Base-by-base conservation (phyloP, 2,797 vertebrate species). In the Coregonus suidteri region DNA sequence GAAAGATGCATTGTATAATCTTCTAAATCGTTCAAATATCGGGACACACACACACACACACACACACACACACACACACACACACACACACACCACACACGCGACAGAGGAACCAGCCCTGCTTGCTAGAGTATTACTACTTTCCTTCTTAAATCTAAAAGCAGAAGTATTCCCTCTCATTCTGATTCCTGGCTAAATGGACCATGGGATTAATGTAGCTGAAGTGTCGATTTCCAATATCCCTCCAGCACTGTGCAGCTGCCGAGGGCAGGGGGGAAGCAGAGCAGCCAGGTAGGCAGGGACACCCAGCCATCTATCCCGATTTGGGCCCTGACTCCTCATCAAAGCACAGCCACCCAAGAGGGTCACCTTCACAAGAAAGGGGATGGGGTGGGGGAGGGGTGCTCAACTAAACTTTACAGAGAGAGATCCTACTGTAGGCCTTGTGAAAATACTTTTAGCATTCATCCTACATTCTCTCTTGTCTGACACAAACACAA, bases 151-250 rank as follows among this genome's bases (percentile, higher is more conserved):
- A 82, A 84, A 90, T 74, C 68, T 85, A 90, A 88, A 85, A 88
- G 88, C 86, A 88, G 87, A 85, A 87, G 84, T 80, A 80, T 85
- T 80, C 76, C 77, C 81, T 77, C 79, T 80, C 81, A 78, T 87
- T 84, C 73, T 69, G 82, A 86, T 88, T 77, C 75, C 87, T 47
- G 83, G 86, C 88, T 93, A 92, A 94, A 93, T 92, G 93, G 89
- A 92, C 88, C 92, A 90, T 90, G 88, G 91, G 92, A 93, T 93
- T 93, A 93, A 91, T 92, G 90, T 88, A 90, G 88, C 88, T 80
- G 87, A 90, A 85, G 83, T 88, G 91, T 93, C 90, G 87, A 93
- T 93, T 92, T 93, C 89, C 91, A 92, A 94, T 93, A 92, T 83
- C 88, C 81, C 72, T 62, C 1, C 72, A 34, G 34, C 34, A 11